These are phyloP conservation scores for Gracilinanus agilis DNA, from an alignment of 2,113 vertebrate genomes.

Conservation along the genomic window DNA sequence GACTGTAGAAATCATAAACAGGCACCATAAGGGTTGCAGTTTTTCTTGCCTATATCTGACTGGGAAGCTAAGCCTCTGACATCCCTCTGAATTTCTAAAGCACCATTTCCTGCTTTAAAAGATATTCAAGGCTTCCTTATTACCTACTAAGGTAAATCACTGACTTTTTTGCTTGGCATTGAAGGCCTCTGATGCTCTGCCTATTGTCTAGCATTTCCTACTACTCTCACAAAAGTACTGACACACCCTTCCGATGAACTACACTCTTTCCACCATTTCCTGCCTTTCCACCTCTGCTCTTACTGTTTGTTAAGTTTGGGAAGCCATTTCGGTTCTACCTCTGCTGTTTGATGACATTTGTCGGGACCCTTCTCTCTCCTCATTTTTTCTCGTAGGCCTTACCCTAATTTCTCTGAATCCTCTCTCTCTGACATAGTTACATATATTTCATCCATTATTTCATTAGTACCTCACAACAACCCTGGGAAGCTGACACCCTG, in stretches of 20 bases:
- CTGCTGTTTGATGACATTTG: no score
- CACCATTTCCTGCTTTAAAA: background rate
- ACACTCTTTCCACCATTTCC: background rate
- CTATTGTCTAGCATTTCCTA: background rate
- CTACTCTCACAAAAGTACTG: no score
- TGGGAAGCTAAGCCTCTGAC: background rate
- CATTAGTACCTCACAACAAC: background rate
- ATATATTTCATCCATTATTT: no score
- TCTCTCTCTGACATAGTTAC: background rate
- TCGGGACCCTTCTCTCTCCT: no score
- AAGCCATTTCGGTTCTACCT: background rate
- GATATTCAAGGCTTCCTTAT: background rate
- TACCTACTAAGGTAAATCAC: background rate
- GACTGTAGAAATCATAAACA: background rate
- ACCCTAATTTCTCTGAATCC: no score
- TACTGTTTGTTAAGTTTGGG: background rate
- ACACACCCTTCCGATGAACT: background rate
- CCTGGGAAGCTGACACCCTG: no score
- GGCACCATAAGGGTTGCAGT: background rate
- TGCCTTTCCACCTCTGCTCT: background rate
- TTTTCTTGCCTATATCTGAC: background rate
- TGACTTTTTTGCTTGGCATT: background rate
- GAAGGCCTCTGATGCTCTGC: background rate
- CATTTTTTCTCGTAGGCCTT: no score
- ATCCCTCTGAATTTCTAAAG: background rate